Evolutionary conservation across 2,888 invertebrate species (phyloP), one percentile per base, ranked within the genome.

Genomic region (Cantharis rustica): DNA sequence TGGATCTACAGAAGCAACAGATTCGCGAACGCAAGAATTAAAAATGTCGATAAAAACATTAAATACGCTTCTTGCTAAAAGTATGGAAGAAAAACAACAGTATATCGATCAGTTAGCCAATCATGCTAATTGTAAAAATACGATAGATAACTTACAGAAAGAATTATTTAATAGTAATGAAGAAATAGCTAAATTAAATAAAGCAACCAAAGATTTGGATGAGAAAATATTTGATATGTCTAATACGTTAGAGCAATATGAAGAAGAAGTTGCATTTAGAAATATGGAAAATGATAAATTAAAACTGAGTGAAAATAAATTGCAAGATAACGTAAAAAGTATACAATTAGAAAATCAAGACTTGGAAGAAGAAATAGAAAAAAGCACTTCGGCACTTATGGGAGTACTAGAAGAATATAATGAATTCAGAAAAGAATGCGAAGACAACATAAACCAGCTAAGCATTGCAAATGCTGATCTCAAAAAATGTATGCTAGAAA

Each of bases 1-100:
- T 9, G 47, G n/a, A 7, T 7, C 47, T 5, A 7, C 7, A 7
- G 47, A n/a, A 47, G 13, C 7, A n/a, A n/a, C 62, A 76, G 23
- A 16, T n/a, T 64, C 16, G 71, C 11, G 73, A 75, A 69, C 27
- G 13, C 3, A 73, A 74, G 31, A 77, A 76, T 23, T 69, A 71
- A 16, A 31, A 20, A 27, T 77, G 71, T 75, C 79, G 66, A 63
- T 72, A 62, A 16, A 79, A 69, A 15, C 78, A 61, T 17, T 75
- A 75, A 16, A 78, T 70, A 27, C 74, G 72, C 16, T 71, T 77
- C n/a, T 61, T 66, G 26, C 47, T 47, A 47, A 76, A 31, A 23
- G 16, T 10, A 15, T 20, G 16, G 27, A 73, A 68, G 61, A 71
- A 75, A 68, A 75, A 73, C 23, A 26, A 76, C 68, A 23, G 75